A percentile compares a stretch with the other conserved stretches of the same genome.
These are phyloP conservation scores for Gambelia wislizenii DNA, from an alignment of 2,797 vertebrate species.

Conservation along the genomic window DNA sequence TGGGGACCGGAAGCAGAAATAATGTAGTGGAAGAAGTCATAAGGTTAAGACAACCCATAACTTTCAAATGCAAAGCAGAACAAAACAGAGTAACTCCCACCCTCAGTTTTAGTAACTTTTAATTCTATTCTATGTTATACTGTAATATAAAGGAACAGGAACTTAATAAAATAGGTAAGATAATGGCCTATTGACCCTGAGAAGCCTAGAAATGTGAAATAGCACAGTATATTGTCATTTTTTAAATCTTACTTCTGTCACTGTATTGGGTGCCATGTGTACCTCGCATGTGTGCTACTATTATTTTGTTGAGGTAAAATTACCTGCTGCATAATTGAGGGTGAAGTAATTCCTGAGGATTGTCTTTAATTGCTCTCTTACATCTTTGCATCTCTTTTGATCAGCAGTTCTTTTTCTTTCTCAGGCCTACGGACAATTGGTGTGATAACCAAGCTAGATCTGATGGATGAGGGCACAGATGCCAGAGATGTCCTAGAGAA, in stretches of 20 bases:
- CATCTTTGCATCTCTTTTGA: neutral
- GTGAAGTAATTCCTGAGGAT: too few species aligned
- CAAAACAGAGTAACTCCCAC: neutral
- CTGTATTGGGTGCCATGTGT: neutral
- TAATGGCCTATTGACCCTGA: neutral
- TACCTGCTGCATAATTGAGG: neutral
- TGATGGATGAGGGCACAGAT: slow-evolving; percentile 98
- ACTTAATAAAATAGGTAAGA: neutral
- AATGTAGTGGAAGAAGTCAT: neutral
- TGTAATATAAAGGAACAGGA: neutral
- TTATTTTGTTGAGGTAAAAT: neutral
- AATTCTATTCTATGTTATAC: neutral
- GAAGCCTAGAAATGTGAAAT: neutral
- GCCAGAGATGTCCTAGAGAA: slow-evolving; percentile 95
- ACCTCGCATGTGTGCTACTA: neutral
- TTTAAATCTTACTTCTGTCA: neutral
- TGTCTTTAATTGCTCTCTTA: too few species aligned
- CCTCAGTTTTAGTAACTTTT: neutral
- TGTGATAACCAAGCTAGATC: slow-evolving; percentile 96
- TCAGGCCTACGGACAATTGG: slow-evolving; percentile 94
- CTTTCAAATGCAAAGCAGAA: neutral
- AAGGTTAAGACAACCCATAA: neutral
- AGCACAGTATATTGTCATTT: neutral
- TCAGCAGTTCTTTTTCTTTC: neutral
- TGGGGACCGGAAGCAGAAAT: neutral